A percentile compares a stretch with the other conserved stretches of the same genome.
These are phyloP conservation scores for Hippocampus abdominalis DNA, from an alignment of 2,113 vertebrate species.

Conservation along the genomic window DNA sequence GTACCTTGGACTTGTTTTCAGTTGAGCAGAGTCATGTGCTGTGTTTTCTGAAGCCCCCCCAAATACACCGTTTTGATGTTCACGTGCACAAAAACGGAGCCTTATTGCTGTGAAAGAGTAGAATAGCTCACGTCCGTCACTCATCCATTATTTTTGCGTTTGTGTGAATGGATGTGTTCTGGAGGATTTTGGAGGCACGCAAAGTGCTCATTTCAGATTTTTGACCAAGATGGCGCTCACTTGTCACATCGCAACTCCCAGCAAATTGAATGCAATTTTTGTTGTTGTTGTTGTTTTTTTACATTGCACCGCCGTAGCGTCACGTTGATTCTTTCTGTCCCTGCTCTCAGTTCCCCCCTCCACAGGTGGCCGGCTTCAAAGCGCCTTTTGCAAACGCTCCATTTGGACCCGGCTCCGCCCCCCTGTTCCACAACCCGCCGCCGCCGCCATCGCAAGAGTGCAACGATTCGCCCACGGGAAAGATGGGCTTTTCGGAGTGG, in stretches of 20 bases:
- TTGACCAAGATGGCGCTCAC: too few species aligned
- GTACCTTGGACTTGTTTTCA: conserved; percentile 1
- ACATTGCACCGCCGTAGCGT: neutral
- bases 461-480: conserved; percentile 74
- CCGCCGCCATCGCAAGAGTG: conserved; percentile 75
- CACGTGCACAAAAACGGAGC: too few species aligned
- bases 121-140: too few species aligned
- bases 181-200: too few species aligned
- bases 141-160: neutral
- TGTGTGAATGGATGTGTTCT: neutral
- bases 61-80: too few species aligned
- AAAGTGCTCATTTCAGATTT: too few species aligned
- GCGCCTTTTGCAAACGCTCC: conserved; percentile 78
- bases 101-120: too few species aligned
- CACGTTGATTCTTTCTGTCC: neutral
- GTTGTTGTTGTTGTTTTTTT: too few species aligned
- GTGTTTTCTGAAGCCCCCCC: neutral
- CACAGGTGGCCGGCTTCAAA: conserved; percentile 78
- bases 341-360: conserved; percentile 1
- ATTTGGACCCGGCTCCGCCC: conserved; percentile 74
- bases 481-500: conserved; percentile 81
- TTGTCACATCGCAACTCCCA: too few species aligned
- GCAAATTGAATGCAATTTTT: neutral
- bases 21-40: conserved; percentile 2
- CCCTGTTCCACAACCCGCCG: conserved; percentile 75